Percentiles rank a stretch among this genome's conserved stretches.
Conservation (phyloP, 2,888 invertebrate genomes). For the Mythimna pallens region DNA sequence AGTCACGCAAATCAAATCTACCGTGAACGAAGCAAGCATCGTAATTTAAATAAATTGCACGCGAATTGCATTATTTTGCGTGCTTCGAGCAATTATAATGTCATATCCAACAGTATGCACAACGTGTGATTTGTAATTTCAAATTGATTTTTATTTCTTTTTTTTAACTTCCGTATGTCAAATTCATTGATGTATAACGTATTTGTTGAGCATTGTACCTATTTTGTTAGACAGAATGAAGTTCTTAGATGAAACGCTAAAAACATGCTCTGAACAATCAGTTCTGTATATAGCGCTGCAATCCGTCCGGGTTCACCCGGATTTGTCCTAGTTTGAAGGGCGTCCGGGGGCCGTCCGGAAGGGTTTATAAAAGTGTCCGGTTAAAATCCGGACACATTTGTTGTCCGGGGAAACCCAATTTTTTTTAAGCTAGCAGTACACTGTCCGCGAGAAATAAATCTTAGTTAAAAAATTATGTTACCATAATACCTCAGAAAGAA, state of each 20-base stretch:
- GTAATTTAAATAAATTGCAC: constrained; percentile 60
- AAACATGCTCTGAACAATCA: no score
- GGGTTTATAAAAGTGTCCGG: no score
- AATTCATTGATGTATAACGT: neutral
- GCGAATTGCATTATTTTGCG: constrained; percentile 59
- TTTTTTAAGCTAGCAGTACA: no score
- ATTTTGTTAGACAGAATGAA: neutral
- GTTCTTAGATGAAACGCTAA: no score
- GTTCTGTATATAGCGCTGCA: neutral
- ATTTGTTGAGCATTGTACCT: neutral
- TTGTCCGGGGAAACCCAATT: no score
- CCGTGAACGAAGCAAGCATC: constrained; percentile 50
- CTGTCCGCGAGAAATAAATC: no score
- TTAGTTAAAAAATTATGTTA: no score
- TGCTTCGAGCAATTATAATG: constrained; percentile 48
- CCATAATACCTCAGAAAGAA: no score
- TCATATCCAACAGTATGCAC: constrained; percentile 30
- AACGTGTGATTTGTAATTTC: constrained; percentile 19
- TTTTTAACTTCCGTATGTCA: constrained; percentile 38
- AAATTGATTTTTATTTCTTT: constrained; percentile 21
- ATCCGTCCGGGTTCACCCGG: no score
- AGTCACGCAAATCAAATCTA: constrained; percentile 53
- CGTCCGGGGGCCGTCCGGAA: no score
- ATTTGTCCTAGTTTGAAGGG: no score
- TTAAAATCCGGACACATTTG: no score